Evolutionary conservation across 35 echinoderm and acorn worm genomes (phyloP).

Genomic region (Apostichopus japonicus): DNA sequence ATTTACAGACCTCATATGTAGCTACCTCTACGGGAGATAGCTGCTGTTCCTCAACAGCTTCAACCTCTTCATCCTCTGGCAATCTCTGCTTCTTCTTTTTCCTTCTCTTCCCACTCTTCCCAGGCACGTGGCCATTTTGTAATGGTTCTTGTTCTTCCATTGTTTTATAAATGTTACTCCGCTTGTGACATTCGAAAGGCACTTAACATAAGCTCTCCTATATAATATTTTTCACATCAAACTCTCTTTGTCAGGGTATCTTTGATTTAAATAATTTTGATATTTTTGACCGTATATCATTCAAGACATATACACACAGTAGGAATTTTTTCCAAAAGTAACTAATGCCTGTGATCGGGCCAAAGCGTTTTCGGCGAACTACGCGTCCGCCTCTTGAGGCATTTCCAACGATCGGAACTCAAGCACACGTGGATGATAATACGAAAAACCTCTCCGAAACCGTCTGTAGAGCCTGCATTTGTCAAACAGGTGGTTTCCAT

Average conservation of each 20-base stretch:
- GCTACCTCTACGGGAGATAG: slow-evolving; percentile 45
- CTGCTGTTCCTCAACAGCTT: neutral
- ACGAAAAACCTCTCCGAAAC: slow-evolving; percentile 36
- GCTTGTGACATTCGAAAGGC: slow-evolving; percentile 22
- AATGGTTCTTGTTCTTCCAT: slow-evolving; percentile 48
- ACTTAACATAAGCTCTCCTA: slow-evolving; percentile 17
- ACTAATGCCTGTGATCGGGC: neutral
- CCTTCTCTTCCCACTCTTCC: slow-evolving; percentile 30
- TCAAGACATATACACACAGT: neutral
- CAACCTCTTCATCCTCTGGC: slow-evolving; percentile 23
- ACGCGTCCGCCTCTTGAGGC: neutral
- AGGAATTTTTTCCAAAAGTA: neutral
- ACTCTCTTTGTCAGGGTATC: neutral
- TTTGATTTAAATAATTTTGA: neutral
- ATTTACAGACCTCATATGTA: slow-evolving; percentile 41
- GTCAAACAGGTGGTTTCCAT: slow-evolving; percentile 4
- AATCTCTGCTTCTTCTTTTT: slow-evolving; percentile 18
- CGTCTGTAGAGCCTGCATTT: neutral
- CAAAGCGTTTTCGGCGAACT: neutral
- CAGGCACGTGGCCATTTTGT: slow-evolving; percentile 48
- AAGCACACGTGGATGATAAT: neutral
- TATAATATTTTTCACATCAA: neutral
- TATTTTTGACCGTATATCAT: neutral
- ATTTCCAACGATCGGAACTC: neutral
- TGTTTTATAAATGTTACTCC: neutral